Evolutionary conservation across 2,888 invertebrate genomes (phyloP).

Genomic region (Hipparchia sbordonii): DNA sequence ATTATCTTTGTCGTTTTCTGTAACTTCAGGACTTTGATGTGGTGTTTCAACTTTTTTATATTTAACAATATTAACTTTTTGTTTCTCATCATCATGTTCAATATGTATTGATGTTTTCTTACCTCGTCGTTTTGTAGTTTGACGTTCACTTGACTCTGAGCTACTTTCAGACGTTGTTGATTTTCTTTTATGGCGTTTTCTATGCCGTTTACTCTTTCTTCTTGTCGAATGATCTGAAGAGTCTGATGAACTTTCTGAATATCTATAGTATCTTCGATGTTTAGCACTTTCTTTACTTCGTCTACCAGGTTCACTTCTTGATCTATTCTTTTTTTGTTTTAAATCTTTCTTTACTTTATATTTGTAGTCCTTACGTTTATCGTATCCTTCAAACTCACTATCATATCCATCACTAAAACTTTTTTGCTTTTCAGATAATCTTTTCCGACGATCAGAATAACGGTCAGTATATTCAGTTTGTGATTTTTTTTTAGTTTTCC

Average conservation of each 20-base stretch:
- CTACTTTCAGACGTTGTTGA: slow-evolving; percentile 71
- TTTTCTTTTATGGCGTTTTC: slow-evolving; percentile 71
- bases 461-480: slow-evolving; percentile 59
- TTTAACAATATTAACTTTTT: slow-evolving; percentile 75
- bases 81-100: slow-evolving; percentile 71
- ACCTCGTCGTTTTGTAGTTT: slow-evolving; percentile 69
- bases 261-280: slow-evolving; percentile 57
- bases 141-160: slow-evolving; percentile 71
- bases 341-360: slow-evolving; percentile 55
- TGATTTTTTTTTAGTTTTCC: slow-evolving; percentile 54
- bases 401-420: slow-evolving; percentile 81
- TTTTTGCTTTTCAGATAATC: slow-evolving; percentile 63
- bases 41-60: slow-evolving; percentile 58
- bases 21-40: slow-evolving; percentile 29
- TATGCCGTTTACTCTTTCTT: slow-evolving; percentile 69
- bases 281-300: slow-evolving; percentile 59
- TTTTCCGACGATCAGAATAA: slow-evolving; percentile 65
- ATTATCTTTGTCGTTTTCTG: slow-evolving; percentile 48
- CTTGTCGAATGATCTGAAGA: slow-evolving; percentile 60
- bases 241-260: slow-evolving; percentile 67
- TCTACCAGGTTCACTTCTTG: slow-evolving; percentile 76
- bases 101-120: slow-evolving; percentile 78
- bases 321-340: slow-evolving; percentile 64
- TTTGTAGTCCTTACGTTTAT: slow-evolving; percentile 53
- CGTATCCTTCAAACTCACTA: slow-evolving; percentile 63